Base-by-base conservation (phyloP, 2,888 invertebrate genomes). In the Thymelicus acteon region DNA sequence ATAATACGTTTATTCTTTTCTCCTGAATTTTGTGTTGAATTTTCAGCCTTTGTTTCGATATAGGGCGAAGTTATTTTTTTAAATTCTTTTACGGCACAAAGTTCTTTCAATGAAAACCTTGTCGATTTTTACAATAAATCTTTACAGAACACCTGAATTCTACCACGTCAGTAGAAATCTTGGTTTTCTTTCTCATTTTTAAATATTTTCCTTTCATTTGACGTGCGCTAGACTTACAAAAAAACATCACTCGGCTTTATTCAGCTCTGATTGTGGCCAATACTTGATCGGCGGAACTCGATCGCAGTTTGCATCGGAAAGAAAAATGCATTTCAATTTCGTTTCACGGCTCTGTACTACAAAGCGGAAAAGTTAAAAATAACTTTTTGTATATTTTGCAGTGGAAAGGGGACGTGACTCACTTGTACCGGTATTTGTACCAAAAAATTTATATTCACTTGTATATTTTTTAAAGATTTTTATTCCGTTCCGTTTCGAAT, bases 301-400 rank as follows among this genome's bases (percentile, higher is more conserved):
- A 48, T 69, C 57, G 19, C 13, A 54, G 68, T 57, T 62, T 69
- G 68, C 19, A 12, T 47, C 48, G 62, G 58, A 69, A 57, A 58
- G 54, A 44, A 58, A 69, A 68, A 68, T 69, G 57, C 57, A 48
- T 62, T 69, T 63, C 68, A 54, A 69, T 69, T 69, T 69, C 39
- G 61, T 54, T 62, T 40, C 47, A 52, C 15, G 54, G 49, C 13
- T 8, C 49, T 61, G 68, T 62, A 15, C 52, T 31, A 40, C 37
- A 62, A 49, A 67, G 60, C 61, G 60, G 68, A 40, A 40, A 68
- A 44, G 68, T 68, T 54, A 62, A 54, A 61, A 68, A 57, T 62
- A 10, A 54, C 49, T 40, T 67, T 49, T 67, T 67, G 24, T 54
- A 12, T 24, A 19, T 54, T 54, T 54, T 12, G 24, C 54, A 2